Evolutionary conservation across 2,797 vertebrate genomes (phyloP).

Genomic region (Falco novaeseelandiae): DNA sequence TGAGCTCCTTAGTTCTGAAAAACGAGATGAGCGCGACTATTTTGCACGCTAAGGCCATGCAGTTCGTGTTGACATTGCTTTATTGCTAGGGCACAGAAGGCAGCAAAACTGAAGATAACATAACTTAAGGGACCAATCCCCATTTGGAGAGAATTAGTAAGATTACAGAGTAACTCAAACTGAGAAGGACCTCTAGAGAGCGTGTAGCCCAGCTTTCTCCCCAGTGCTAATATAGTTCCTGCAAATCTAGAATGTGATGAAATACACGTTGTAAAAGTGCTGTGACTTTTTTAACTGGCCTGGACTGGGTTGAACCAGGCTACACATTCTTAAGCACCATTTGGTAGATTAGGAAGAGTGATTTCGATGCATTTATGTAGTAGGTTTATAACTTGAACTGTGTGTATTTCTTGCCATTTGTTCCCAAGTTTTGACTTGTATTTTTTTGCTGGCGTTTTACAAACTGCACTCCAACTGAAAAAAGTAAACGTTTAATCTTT

Average conservation of each 20-base stretch:
- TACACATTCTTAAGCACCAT: background rate
- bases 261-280: background rate
- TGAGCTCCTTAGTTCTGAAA: background rate
- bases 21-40: background rate
- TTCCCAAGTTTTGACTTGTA: background rate
- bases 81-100: background rate
- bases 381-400: background rate
- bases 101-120: background rate
- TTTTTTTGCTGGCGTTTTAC: background rate
- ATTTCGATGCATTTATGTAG: background rate
- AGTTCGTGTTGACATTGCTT: background rate
- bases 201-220: background rate
- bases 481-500: background rate
- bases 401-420: background rate
- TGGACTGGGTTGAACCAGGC: background rate
- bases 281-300: background rate
- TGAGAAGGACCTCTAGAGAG: background rate
- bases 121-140: background rate
- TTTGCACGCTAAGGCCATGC: background rate
- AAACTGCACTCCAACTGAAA: background rate
- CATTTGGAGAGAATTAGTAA: background rate
- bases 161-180: background rate
- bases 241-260: rapidly evolving
- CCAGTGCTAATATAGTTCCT: background rate
- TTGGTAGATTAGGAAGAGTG: background rate